A percentile compares a stretch with the other conserved stretches of the same genome.
Evolutionary conservation across 2,888 invertebrate genomes (phyloP).

Genomic region (Gastracanthus pulcherrimus): DNA sequence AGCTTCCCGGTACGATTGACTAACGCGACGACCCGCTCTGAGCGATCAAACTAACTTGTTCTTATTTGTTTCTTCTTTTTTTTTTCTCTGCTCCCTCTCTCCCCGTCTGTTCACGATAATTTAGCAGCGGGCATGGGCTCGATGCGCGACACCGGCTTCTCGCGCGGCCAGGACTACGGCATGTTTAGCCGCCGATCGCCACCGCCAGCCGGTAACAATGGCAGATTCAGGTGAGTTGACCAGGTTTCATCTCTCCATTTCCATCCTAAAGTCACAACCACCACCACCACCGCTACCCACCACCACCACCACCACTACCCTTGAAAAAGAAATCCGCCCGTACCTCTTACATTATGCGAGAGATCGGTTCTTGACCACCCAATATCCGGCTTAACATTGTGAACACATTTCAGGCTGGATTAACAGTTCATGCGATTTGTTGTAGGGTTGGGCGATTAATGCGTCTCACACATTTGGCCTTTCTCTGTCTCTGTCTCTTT

Average conservation of each 20-base stretch:
- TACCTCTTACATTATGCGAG: too few relatives aligned
- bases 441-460: constrained; percentile 70
- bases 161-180: constrained; percentile 83
- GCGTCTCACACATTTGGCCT: constrained; percentile 60
- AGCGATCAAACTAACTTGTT: too few relatives aligned
- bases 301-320: not conserved
- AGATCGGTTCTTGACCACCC: constrained; percentile 61
- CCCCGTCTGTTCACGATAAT: not conserved
- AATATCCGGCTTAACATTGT: constrained; percentile 74
- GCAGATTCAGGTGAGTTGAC: constrained; percentile 75
- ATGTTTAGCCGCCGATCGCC: constrained; percentile 92
- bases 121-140: constrained; percentile 81
- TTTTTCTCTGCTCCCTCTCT: constrained; percentile 17
- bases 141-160: constrained; percentile 82
- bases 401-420: constrained; percentile 71
- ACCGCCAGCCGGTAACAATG: constrained; percentile 79
- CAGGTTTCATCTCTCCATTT: constrained; percentile 52
- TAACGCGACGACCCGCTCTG: not conserved
- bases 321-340: not conserved
- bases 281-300: constrained; percentile 18
- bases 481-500: too few relatives aligned
- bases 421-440: constrained; percentile 75
- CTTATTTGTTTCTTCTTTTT: constrained; percentile 27
- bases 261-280: constrained; percentile 8
- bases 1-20: constrained; percentile 30